Percentiles rank a stretch among this genome's conserved stretches.
Evolutionary conservation across 2,113 vertebrate genomes (phyloP).

Genomic region (Lanius ludovicianus): DNA sequence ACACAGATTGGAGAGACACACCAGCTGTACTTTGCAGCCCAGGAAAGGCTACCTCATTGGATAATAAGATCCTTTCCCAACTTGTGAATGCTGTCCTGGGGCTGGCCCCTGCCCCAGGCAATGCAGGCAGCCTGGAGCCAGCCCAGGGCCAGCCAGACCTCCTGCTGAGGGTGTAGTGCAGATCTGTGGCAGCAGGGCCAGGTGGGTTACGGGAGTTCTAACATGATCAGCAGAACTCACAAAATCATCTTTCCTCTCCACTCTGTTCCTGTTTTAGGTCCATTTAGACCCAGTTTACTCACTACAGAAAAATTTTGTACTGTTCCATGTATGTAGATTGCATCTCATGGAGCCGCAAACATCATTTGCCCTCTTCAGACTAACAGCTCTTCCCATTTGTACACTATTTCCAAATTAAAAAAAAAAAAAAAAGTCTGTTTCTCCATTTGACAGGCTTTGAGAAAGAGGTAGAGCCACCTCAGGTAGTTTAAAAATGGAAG

Average conservation of each 20-base stretch:
- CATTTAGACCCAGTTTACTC: background rate
- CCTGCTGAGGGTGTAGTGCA: background rate
- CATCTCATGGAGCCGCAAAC: background rate
- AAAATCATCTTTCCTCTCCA: background rate
- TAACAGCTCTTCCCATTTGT: background rate
- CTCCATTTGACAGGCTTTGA: background rate
- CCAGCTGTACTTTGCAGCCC: background rate
- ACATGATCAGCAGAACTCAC: background rate
- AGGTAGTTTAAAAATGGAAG: background rate
- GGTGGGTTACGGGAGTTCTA: fast-evolving
- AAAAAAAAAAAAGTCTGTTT: background rate
- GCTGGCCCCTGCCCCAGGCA: background rate
- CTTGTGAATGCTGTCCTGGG: background rate
- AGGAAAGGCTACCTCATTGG: background rate
- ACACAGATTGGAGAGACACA: background rate
- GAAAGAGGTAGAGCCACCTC: background rate
- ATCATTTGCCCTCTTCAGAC: background rate
- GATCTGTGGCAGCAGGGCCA: background rate
- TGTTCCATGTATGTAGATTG: fast-evolving
- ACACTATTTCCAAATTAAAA: background rate
- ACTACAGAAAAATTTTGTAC: background rate
- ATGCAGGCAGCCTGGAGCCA: background rate
- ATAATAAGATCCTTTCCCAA: background rate
- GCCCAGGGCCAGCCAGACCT: background rate
- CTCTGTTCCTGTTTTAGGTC: background rate